Evolutionary conservation across 2,888 invertebrate genomes (phyloP), one percentile per base, ranked within the genome.

Genomic region (Macrophya alboannulata): DNA sequence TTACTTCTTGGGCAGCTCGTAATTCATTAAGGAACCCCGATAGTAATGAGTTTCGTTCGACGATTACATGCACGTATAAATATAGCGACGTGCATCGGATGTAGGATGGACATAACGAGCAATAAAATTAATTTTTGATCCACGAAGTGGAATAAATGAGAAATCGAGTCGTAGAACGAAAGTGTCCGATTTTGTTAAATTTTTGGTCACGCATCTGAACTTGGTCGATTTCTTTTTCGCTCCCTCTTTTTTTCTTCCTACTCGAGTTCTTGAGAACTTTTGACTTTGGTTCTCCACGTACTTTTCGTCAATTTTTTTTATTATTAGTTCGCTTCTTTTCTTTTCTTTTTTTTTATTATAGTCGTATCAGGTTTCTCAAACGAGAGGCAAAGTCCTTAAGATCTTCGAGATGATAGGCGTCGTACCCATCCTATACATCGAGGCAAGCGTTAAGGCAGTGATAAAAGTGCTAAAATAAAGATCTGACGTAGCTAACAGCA

Each of bases 401-500:
- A 81, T 81, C 81, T 62, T 81, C 37, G 81, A 51, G 40, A 40
- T 40, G 81, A 81, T 62, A 77, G 62, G 77, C 45, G 17, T 31
- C 21, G 48, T n/a, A 21, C n/a, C 48, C 4, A 37, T 31, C 43
- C 40, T 55, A 77, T 25, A 77, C 77, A 25, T 51, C 15, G 37
- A 31, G 45, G 21, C 10, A 37, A 74, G 72, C 72, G 72, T 45
- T 45, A 21, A 31, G 72, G 72, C 72, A 45, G 72, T 74, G 25
- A 77, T 77, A 77, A 59, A 81, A 81, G 81, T 81, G 62, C 40
- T 81, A 81, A 81, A 81, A 81, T 81, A 81, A 81, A 81, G 62
- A 62, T 81, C 81, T 81, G 81, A 59, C 81, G 81, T 40, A 6
- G 81, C 81, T 81, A 40, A 81, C 81, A 43, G 43, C 15, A 43